A percentile compares a stretch with the other conserved stretches of the same genome.
Conservation (phyloP, 2,113 vertebrate genomes). For the Proterorhinus semilunaris region DNA sequence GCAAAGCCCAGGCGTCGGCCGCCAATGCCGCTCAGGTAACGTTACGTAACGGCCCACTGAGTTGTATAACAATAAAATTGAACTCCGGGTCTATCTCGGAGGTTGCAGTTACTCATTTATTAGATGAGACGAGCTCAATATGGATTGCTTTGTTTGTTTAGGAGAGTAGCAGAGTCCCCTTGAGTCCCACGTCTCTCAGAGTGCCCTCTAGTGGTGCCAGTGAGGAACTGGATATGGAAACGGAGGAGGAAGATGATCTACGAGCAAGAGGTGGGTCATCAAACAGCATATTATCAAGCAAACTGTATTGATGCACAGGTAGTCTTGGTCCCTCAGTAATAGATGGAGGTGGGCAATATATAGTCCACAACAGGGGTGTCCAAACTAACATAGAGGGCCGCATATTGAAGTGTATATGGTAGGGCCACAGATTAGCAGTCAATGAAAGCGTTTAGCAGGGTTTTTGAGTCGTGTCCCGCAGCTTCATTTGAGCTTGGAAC, state of each 20-base stretch:
- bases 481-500: too few species aligned
- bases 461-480: too few species aligned
- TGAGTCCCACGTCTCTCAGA: slow-evolving; percentile 85
- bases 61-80: slow-evolving; percentile 1
- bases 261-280: slow-evolving; percentile 84
- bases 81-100: neutral
- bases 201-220: slow-evolving; percentile 83
- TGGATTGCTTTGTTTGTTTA: slow-evolving; percentile 2
- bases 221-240: slow-evolving; percentile 92
- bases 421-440: too few species aligned
- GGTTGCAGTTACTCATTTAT: slow-evolving; percentile 24
- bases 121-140: slow-evolving; percentile 12
- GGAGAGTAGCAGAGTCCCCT: slow-evolving; percentile 82
- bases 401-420: too few species aligned
- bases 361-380: too few species aligned
- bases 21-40: slow-evolving; percentile 80
- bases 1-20: slow-evolving; percentile 73
- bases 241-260: slow-evolving; percentile 90
- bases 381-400: too few species aligned
- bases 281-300: too few species aligned
- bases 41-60: slow-evolving; percentile 14
- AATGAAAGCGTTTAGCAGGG: too few species aligned
- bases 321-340: too few species aligned
- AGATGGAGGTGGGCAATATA: too few species aligned
- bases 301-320: too few species aligned